phyloP scores from a whole-genome alignment of 1,140 invertebrate genomes.

The Proales similis region DNA sequence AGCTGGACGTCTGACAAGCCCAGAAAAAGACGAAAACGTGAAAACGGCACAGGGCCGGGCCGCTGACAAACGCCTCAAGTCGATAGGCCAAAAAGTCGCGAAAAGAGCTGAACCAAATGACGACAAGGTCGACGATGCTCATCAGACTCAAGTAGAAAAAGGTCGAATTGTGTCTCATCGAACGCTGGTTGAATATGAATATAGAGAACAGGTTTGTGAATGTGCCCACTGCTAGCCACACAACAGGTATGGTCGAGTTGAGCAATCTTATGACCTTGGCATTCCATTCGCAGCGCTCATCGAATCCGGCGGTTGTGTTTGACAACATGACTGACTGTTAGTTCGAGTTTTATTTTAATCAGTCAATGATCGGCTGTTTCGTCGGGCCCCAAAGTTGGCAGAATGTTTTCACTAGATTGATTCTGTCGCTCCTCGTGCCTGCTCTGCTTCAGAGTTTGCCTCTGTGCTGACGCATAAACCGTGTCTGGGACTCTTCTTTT shows the following conservation, averaged over 20 bases:
- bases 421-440: too few relatives aligned
- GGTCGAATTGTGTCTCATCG: conserved; percentile 21
- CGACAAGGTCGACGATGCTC: conserved; percentile 26
- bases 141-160: conserved; percentile 31
- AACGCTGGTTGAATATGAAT: background rate
- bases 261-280: too few relatives aligned
- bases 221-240: conserved; percentile 28
- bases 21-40: conserved; percentile 30
- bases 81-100: conserved; percentile 32
- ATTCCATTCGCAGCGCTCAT: too few relatives aligned
- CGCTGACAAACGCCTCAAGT: conserved; percentile 20
- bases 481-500: too few relatives aligned
- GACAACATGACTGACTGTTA: too few relatives aligned
- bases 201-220: conserved; percentile 14
- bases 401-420: too few relatives aligned
- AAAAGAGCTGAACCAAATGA: conserved; percentile 30
- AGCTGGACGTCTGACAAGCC: conserved; percentile 24
- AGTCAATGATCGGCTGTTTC: too few relatives aligned
- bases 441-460: too few relatives aligned
- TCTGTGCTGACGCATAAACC: too few relatives aligned
- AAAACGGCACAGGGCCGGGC: conserved; percentile 8
- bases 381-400: too few relatives aligned
- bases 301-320: too few relatives aligned
- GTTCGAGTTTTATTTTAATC: too few relatives aligned
- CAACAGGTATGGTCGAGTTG: conserved; percentile 27